Evolutionary conservation across 2,113 vertebrate genomes (phyloP), one percentile per base, ranked within the genome.

Genomic region (Mugil cephalus): DNA sequence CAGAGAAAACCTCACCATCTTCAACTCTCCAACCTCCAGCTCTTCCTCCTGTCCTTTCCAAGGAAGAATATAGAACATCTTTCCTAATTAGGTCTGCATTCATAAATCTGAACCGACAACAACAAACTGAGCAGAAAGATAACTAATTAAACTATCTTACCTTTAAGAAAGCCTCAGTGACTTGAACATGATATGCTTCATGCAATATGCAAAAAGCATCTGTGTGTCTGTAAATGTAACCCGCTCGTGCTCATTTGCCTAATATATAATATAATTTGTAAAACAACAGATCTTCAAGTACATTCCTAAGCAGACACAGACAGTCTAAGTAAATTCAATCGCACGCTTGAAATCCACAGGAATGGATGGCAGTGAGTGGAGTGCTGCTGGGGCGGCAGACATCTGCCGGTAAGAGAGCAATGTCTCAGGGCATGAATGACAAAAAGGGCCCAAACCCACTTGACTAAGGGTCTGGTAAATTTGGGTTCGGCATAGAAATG

Each of bases 301-400:
- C 39, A 61, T 59, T 48, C 55, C 62, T 46, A n/a, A 71, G 45
- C 59, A 63, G 63, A 48, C 70, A 75, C 52, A 46, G 54, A 69
- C 67, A 46, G 21, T 69, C 36, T 70, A 66, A 85, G 35, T 63
- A 30, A 83, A 91, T 85, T 80, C 74, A 86, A 87, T 46, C 2
- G 85, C 90, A 91, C 79, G 82, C 54, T 79, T 64, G 62, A 69
- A 93, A 90, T 78, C 78, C 76, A 56, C 77, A 78, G 63, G 66
- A 83, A 85, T 83, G 79, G 65, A 79, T 74, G 74, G 63, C 62
- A 74, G 75, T 39, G 61, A 79, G 60, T 34, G 42, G 68, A 66
- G 71, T 75, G 68, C 62, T 38, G 79, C 80, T n/a, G 65, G 77
- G 88, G 86, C 77, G 74, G 80, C 87, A 86, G 84, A 80, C 66